Conservation (phyloP, 2,888 invertebrate genomes). For the Syritta pipiens region DNA sequence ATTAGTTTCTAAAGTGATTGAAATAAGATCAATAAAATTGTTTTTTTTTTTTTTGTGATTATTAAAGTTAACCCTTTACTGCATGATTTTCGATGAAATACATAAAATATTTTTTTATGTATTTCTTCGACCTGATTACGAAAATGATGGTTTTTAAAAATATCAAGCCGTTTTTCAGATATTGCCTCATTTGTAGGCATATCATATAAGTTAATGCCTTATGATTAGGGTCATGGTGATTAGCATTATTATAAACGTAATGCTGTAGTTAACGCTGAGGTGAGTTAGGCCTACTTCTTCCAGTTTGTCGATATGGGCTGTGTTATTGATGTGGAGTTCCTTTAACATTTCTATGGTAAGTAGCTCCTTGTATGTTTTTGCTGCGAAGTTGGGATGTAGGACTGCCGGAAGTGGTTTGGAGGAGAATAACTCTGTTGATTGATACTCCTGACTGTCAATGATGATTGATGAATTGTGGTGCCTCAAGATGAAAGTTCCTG, state of each 20-base stretch:
- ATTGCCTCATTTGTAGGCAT: no score
- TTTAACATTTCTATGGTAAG: slow-evolving; percentile 7
- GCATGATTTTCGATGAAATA: background rate
- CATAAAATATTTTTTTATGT: background rate
- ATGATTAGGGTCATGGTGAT: background rate
- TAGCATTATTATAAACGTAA: background rate
- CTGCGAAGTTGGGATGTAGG: slow-evolving; percentile 1
- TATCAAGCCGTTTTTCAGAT: no score
- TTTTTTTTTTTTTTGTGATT: no score
- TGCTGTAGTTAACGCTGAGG: background rate
- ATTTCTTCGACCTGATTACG: no score
- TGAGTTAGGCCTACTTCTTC: background rate
- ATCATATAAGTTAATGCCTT: background rate
- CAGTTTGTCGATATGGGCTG: background rate
- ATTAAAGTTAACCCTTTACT: no score
- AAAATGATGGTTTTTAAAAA: no score
- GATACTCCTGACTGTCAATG: background rate
- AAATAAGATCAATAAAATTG: no score
- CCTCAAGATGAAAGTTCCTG: slow-evolving; percentile 6
- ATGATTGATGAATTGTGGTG: slow-evolving; percentile 4
- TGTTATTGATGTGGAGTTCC: slow-evolving; percentile 7
- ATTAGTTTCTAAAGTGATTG: no score
- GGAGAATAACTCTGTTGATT: background rate
- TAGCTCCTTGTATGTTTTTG: no score
- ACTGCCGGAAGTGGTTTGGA: slow-evolving; percentile 22